Evolutionary conservation across 2,113 vertebrate genomes (phyloP).

Genomic region (Mobula hypostoma): DNA sequence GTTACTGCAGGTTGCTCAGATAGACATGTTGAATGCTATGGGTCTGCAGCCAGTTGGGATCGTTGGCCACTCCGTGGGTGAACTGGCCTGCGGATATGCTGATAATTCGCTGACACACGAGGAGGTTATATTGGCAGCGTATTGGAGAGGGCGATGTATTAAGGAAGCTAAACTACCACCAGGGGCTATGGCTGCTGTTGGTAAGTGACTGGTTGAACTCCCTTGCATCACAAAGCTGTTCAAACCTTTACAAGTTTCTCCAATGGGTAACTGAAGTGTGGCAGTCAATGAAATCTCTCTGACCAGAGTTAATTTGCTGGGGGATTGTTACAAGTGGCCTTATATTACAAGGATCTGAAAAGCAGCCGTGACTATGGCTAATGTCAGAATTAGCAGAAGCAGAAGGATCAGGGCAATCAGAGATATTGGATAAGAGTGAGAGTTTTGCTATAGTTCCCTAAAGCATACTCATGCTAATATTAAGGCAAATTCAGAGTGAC

Average conservation of each 20-base stretch:
- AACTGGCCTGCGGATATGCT: slow-evolving; percentile 89
- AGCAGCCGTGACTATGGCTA: not conserved
- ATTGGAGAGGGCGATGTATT: slow-evolving; percentile 88
- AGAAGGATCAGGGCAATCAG: not conserved
- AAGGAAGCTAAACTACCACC: slow-evolving; percentile 76
- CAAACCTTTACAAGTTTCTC: not conserved
- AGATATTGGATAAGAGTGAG: not conserved
- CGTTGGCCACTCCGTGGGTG: slow-evolving; percentile 86
- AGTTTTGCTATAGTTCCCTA: not conserved
- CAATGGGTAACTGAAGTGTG: not conserved
- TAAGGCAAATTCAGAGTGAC: not conserved
- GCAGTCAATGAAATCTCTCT: not conserved
- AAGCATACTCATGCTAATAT: not conserved
- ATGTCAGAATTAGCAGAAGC: not conserved
- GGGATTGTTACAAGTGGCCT: not conserved
- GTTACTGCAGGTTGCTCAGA: slow-evolving; percentile 72
- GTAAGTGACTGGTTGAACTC: slow-evolving; percentile 55
- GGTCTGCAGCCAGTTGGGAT: slow-evolving; percentile 84
- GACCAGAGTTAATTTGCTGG: not conserved
- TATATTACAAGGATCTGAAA: no score
- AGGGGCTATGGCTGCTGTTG: slow-evolving; percentile 91
- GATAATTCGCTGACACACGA: slow-evolving; percentile 77
- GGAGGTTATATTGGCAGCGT: slow-evolving; percentile 78
- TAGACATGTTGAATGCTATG: slow-evolving; percentile 75
- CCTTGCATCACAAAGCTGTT: no score